A percentile compares a stretch with the other conserved stretches of the same genome.
Evolutionary conservation across 2,113 vertebrate species (phyloP).

Genomic region (Ellobius talpinus): DNA sequence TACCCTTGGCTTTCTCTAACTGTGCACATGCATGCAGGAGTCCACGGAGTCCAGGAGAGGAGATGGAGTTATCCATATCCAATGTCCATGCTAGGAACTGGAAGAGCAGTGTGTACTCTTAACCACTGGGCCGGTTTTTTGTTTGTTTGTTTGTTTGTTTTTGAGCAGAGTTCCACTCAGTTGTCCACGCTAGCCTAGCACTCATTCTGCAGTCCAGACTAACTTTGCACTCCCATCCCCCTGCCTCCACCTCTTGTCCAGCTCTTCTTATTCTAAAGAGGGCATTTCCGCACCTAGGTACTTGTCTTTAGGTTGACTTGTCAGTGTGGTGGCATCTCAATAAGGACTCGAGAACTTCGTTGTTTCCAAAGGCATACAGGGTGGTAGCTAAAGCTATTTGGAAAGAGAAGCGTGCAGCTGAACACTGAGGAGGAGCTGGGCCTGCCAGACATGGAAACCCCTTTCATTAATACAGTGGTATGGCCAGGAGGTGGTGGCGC

Average conservation of each 20-base stretch:
- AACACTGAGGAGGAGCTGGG: neutral
- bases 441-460: neutral
- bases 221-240: neutral
- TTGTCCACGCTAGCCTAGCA: neutral
- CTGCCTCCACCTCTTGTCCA: neutral
- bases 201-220: neutral
- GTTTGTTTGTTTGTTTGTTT: neutral
- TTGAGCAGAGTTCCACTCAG: neutral
- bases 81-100: neutral
- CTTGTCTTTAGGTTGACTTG: neutral
- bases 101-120: too few relatives aligned
- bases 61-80: neutral
- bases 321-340: neutral
- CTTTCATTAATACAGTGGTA: neutral
- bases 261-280: neutral
- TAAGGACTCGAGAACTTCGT: neutral
- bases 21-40: neutral
- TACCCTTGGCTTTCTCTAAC: neutral
- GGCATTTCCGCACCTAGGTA: neutral
- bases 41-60: neutral
- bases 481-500: neutral
- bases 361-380: neutral
- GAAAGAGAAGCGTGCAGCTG: neutral
- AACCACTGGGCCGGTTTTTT: neutral
- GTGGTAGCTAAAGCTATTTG: neutral